Conservation (phyloP, 2,113 vertebrate species). For the Lonchura striata region DNA sequence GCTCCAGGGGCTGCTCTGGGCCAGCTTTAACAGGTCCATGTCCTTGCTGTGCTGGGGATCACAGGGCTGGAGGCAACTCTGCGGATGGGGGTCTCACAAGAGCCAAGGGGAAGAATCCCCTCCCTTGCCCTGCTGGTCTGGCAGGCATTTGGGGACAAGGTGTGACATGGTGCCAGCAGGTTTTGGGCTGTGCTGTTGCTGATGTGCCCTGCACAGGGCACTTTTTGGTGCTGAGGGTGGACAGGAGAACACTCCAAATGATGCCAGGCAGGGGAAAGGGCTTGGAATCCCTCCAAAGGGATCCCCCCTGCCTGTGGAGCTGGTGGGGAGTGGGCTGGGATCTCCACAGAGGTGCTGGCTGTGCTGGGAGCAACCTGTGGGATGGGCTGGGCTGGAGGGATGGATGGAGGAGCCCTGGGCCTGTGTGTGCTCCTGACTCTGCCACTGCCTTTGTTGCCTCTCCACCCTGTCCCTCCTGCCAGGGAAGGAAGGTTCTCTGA, state of each 20-base stretch:
- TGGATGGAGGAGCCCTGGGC: neutral
- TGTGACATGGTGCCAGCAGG: rapidly evolving
- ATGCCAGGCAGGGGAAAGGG: rapidly evolving
- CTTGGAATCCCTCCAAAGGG: neutral
- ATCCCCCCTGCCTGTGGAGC: neutral
- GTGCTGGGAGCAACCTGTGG: neutral
- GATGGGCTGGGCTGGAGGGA: neutral
- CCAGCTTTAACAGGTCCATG: neutral
- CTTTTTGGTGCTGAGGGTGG: rapidly evolving
- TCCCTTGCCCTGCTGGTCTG: neutral
- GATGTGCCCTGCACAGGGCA: rapidly evolving
- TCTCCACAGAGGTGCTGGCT: neutral
- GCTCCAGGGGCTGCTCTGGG: rapidly evolving
- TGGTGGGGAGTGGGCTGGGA: neutral
- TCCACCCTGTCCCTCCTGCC: neutral
- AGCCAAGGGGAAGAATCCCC: neutral
- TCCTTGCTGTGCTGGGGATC: neutral
- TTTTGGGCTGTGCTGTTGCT: neutral
- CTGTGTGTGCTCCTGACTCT: neutral
- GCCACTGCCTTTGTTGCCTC: neutral
- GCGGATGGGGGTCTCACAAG: neutral
- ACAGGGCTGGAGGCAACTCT: neutral
- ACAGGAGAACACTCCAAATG: rapidly evolving
- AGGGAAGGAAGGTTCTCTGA: neutral
- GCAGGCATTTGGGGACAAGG: neutral